These are phyloP conservation scores for Sebastes ruberrimus DNA, from an alignment of 2,797 vertebrate genomes.

Conservation along the genomic window DNA sequence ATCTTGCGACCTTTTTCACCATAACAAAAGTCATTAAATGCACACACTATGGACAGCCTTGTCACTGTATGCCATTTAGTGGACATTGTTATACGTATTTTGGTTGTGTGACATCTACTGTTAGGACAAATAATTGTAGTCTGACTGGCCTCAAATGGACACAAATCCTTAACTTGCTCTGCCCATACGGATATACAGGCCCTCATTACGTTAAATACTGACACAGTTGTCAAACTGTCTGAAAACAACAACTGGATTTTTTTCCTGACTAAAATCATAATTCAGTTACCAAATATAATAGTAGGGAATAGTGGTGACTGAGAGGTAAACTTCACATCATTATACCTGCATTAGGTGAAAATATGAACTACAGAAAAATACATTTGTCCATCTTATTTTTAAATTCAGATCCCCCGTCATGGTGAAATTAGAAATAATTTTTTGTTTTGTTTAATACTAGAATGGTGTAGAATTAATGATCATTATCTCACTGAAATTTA, in stretches of 20 bases:
- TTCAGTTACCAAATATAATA: not conserved
- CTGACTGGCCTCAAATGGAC: not conserved
- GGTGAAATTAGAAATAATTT: not conserved
- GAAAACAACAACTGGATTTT: not conserved
- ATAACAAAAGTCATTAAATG: not conserved
- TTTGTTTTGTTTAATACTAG: not conserved
- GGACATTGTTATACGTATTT: not conserved
- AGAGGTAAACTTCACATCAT: conserved; percentile 8
- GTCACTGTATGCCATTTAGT: not conserved
- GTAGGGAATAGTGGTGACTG: not conserved
- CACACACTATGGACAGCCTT: not conserved
- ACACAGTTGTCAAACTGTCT: conserved; percentile 19
- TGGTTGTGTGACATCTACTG: not conserved
- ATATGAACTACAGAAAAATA: not conserved
- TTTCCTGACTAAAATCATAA: not conserved
- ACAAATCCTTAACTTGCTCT: not conserved
- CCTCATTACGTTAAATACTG: conserved; percentile 4
- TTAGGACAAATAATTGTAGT: not conserved
- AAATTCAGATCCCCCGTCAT: not conserved
- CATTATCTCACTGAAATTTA: not conserved
- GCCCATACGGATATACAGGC: not conserved
- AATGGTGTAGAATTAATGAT: not conserved
- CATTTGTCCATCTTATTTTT: not conserved
- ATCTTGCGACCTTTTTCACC: not conserved
- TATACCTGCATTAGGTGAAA: not conserved